Percentiles rank a stretch among this genome's conserved stretches.
Evolutionary conservation across 2,888 invertebrate species (phyloP).

Genomic region (Belgica antarctica): DNA sequence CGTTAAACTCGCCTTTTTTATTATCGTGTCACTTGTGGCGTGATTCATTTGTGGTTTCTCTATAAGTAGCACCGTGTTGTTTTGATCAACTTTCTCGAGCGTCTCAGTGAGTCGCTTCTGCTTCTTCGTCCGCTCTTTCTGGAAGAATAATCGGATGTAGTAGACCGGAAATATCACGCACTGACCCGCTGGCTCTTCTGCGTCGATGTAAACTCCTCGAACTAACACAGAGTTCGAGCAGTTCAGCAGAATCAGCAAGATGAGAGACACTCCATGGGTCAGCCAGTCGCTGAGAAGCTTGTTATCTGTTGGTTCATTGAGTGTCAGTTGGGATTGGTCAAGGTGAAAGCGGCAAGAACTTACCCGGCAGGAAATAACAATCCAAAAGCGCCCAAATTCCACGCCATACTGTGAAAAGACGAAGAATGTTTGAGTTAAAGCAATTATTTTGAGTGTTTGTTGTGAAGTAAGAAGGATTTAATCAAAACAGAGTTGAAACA

Average conservation of each 20-base stretch:
- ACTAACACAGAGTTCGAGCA: conserved; percentile 85
- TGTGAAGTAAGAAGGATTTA: background rate
- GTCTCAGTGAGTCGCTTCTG: conserved; percentile 55
- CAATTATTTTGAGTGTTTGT: background rate
- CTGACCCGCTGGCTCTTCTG: conserved; percentile 76
- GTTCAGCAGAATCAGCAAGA: conserved; percentile 73
- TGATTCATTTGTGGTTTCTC: conserved; percentile 45
- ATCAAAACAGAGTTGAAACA: no score
- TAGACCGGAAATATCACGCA: conserved; percentile 82
- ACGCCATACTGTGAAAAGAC: conserved; percentile 20
- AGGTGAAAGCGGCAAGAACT: conserved; percentile 41
- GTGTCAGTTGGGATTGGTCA: background rate
- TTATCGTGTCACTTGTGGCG: background rate
- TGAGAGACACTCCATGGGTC: conserved; percentile 71
- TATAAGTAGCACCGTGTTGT: conserved; percentile 45
- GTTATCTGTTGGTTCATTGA: conserved; percentile 59
- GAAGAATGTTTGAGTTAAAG: no score
- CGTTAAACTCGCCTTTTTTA: background rate
- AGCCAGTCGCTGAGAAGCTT: conserved; percentile 76
- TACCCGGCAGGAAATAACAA: conserved; percentile 74
- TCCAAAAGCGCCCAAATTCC: conserved; percentile 62
- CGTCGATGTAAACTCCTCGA: conserved; percentile 84
- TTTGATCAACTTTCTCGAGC: conserved; percentile 47
- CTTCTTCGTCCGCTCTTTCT: conserved; percentile 65
- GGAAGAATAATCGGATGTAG: conserved; percentile 75